Percentiles rank a stretch among this genome's conserved stretches.
Evolutionary conservation across 2,113 vertebrate genomes (phyloP).

Genomic region (Dolichotis patagonum): DNA sequence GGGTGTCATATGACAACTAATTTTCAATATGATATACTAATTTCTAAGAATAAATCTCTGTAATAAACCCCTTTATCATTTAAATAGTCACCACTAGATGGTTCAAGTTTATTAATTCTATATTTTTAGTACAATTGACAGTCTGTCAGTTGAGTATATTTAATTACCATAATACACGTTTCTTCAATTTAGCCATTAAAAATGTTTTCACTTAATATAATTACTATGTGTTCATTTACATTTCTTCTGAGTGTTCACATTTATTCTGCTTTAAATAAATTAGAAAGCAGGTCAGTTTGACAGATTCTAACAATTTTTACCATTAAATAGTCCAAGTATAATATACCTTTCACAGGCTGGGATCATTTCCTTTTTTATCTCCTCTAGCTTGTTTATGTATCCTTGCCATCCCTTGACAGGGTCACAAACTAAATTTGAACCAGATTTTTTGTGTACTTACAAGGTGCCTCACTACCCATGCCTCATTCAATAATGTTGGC

Average conservation of each 20-base stretch:
- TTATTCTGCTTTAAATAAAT: constrained; percentile 23
- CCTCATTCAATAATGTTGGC: background rate
- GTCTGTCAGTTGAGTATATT: background rate
- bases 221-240: background rate
- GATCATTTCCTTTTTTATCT: background rate
- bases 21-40: background rate
- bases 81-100: background rate
- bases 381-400: background rate
- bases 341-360: background rate
- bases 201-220: constrained; percentile 23
- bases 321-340: background rate
- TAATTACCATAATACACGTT: background rate
- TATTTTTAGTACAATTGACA: constrained; percentile 10
- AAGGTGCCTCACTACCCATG: background rate
- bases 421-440: constrained; percentile 13
- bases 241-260: constrained; percentile 32
- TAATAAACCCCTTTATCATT: background rate
- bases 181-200: background rate
- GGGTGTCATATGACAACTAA: background rate
- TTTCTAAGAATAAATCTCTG: constrained; percentile 21
- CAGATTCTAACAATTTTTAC: constrained; percentile 35
- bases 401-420: background rate
- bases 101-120: constrained; percentile 12
- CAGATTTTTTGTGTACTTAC: background rate
- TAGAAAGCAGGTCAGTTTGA: constrained; percentile 14